These are phyloP conservation scores for Sebastes reedi DNA, from an alignment of 2,797 vertebrate species.

Conservation along the genomic window DNA sequence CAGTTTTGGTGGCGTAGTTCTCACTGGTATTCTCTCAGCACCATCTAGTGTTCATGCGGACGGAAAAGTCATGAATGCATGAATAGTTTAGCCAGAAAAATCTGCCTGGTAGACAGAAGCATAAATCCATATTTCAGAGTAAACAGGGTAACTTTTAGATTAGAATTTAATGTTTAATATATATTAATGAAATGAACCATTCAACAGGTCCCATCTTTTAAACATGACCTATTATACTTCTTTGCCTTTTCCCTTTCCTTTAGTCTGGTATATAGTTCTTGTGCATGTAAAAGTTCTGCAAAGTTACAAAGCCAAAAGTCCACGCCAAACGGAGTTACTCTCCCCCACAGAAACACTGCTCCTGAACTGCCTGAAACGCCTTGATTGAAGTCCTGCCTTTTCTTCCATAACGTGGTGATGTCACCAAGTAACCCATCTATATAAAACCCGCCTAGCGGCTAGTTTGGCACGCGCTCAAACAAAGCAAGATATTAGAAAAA, in stretches of 20 bases:
- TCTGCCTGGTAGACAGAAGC: background rate
- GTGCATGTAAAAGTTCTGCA: too few species aligned
- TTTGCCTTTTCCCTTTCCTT: background rate
- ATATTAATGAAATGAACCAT: background rate
- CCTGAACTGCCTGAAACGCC: too few species aligned
- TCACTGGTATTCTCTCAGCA: slow-evolving; percentile 49
- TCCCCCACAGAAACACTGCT: too few species aligned
- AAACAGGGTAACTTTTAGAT: background rate
- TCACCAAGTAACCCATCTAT: too few species aligned
- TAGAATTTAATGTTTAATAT: background rate
- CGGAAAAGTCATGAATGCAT: background rate
- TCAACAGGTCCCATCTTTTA: background rate
- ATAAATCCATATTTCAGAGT: background rate
- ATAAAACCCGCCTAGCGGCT: too few species aligned
- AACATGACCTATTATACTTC: background rate
- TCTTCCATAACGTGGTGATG: too few species aligned
- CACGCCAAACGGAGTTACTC: too few species aligned
- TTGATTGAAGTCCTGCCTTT: too few species aligned
- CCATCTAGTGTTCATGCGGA: slow-evolving; percentile 72
- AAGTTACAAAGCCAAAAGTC: too few species aligned
- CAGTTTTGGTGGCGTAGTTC: background rate
- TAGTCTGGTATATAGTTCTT: background rate
- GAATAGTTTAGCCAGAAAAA: background rate
- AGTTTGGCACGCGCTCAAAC: too few species aligned
- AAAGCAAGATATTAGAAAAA: too few species aligned